Conservation (phyloP, 2,888 invertebrate species). For the Amiota mariae region DNA sequence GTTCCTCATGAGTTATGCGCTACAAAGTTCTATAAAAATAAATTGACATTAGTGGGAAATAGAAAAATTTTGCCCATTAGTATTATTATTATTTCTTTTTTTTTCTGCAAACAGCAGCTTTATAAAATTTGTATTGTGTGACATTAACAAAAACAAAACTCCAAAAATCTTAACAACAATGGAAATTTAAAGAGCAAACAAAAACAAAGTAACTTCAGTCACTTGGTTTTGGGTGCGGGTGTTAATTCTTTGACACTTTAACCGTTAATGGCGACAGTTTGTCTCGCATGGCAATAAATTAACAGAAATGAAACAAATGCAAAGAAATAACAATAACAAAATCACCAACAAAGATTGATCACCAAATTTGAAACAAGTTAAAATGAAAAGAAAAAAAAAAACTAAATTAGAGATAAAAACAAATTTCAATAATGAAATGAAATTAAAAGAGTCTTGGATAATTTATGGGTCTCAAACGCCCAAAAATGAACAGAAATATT, state of each 20-base stretch:
- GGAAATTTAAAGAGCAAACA: not conserved
- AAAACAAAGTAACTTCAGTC: not conserved
- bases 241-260: slow-evolving; percentile 29
- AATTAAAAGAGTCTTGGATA: not conserved
- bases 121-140: not conserved
- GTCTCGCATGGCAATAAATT: slow-evolving; percentile 29
- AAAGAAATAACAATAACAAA: slow-evolving; percentile 20
- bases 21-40: too few relatives aligned
- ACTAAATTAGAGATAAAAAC: too few relatives aligned
- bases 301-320: not conserved
- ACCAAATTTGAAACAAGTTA: not conserved
- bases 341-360: slow-evolving; percentile 4
- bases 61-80: not conserved
- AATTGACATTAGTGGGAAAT: too few relatives aligned
- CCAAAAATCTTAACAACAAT: not conserved
- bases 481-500: not conserved
- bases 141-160: slow-evolving; percentile 8
- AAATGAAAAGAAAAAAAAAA: too few relatives aligned
- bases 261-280: slow-evolving; percentile 26
- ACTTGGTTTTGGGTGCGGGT: slow-evolving; percentile 16
- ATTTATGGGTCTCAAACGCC: slow-evolving; percentile 5
- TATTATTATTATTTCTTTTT: too few relatives aligned
- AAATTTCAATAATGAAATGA: not conserved
- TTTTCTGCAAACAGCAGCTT: not conserved
- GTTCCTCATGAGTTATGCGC: too few relatives aligned